Evolutionary conservation across 2,888 invertebrate genomes (phyloP), one percentile per base, ranked within the genome.

Genomic region (Thyatira batis): DNA sequence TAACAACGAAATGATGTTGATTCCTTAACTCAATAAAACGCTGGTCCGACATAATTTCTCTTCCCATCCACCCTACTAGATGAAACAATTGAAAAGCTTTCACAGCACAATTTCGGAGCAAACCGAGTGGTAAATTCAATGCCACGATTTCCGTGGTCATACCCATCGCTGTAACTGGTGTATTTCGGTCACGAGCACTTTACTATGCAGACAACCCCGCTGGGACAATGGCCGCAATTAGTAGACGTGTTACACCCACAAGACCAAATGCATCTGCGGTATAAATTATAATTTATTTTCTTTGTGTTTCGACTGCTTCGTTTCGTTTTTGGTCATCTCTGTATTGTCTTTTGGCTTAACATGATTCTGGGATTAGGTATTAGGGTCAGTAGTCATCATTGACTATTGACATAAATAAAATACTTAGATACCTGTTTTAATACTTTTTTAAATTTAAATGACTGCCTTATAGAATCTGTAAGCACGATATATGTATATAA

Each of bases 171-270:
- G 49, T 54, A 52, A 58, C 52, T 46, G 25, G 39, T 30, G 61
- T 60, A 62, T 67, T 63, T 66, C 51, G 60, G 65, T 69, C 65
- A 64, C 65, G 63, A 58, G 21, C 52, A 52, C 45, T 60, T 57
- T 57, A 54, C 55, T 55, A 55, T 50, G 51, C 55, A 51, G 54
- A 57, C 54, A 58, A 55, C 51, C 51, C 43, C 48, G 30, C 53
- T 25, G 52, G 59, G 60, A 68, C 69, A 67, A 64, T 63, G 61
- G 58, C 53, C 45, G 50, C 68, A 69, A 69, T 67, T 65, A 69
- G 60, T 52, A 53, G 49, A 51, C 57, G 53, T 59, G 61, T 61
- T 54, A 39, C 60, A 53, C 57, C 62, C 57, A 60, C 62, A 30
- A 28, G 52, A 27, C 27, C n/a, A 39, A 39, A 5, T 39, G 54